These are phyloP conservation scores for Gymnoscopelus microlampas DNA, from an alignment of 2,797 vertebrate genomes.

Conservation along the genomic window DNA sequence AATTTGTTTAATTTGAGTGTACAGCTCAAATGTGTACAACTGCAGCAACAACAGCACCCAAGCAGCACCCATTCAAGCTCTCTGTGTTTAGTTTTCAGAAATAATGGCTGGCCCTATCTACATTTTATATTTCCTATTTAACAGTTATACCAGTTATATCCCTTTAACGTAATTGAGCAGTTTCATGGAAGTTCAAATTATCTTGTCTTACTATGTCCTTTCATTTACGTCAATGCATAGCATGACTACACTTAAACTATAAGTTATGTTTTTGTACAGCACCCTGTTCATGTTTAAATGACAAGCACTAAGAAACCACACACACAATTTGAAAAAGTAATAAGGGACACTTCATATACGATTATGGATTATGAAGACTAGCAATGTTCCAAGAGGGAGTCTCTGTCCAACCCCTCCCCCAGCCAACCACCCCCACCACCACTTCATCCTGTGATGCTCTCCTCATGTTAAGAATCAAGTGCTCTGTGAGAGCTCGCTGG, in stretches of 20 bases:
- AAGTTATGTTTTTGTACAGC: not conserved
- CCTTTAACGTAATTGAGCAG: not conserved
- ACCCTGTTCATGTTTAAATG: not conserved
- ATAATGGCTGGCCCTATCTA: not conserved
- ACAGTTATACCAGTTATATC: not conserved
- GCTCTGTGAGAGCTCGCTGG: constrained; percentile 33
- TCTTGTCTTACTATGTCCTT: not conserved
- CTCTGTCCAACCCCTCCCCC: constrained; percentile 16
- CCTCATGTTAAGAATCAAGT: constrained; percentile 51
- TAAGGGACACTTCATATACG: not conserved
- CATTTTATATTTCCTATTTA: no score
- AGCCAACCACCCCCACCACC: constrained; percentile 16
- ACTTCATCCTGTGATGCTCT: constrained; percentile 25
- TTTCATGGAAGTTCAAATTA: not conserved
- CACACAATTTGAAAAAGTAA: no score
- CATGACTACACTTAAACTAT: no score
- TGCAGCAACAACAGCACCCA: no score
- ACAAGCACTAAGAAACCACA: no score
- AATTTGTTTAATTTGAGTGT: no score
- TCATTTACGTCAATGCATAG: not conserved
- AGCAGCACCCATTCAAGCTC: no score
- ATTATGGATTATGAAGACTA: no score
- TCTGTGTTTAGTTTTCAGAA: constrained; percentile 1
- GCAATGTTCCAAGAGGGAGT: constrained; percentile 4
- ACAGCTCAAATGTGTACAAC: no score